These are phyloP conservation scores for Archivesica marissinica DNA, from an alignment of 1,140 invertebrate species.

Conservation along the genomic window DNA sequence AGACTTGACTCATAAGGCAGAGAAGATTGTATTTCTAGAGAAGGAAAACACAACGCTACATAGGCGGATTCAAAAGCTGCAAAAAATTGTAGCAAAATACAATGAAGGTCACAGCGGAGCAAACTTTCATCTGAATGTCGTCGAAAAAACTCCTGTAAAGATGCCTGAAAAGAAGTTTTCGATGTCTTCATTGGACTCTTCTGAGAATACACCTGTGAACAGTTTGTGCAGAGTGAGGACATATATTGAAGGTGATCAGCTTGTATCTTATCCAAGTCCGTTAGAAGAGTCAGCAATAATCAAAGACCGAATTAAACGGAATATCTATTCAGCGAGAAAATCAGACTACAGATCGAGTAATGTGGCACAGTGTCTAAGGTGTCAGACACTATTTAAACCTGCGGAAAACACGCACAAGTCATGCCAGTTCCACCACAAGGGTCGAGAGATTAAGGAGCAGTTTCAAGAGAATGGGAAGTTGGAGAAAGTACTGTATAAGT, in stretches of 20 bases:
- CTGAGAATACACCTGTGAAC: not conserved
- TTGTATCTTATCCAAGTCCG: slow-evolving; percentile 56
- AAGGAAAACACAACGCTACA: slow-evolving; percentile 65
- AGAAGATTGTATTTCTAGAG: slow-evolving; percentile 64
- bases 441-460: slow-evolving; percentile 69
- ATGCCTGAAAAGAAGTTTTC: not conserved
- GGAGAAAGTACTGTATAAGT: slow-evolving; percentile 69
- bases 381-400: slow-evolving; percentile 71
- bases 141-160: slow-evolving; percentile 4
- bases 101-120: slow-evolving; percentile 68
- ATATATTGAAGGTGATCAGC: slow-evolving; percentile 71
- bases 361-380: slow-evolving; percentile 78
- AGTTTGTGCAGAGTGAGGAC: slow-evolving; percentile 56
- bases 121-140: slow-evolving; percentile 69
- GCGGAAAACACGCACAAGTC: slow-evolving; percentile 72
- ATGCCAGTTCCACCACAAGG: slow-evolving; percentile 76
- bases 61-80: slow-evolving; percentile 62
- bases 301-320: slow-evolving; percentile 60
- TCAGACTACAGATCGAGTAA: slow-evolving; percentile 42
- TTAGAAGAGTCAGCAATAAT: slow-evolving; percentile 64
- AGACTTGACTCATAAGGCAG: slow-evolving; percentile 48
- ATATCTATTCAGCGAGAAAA: slow-evolving; percentile 54
- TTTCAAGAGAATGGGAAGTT: slow-evolving; percentile 72
- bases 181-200: not conserved
- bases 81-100: slow-evolving; percentile 68